Percentiles rank a stretch among this genome's conserved stretches.
phyloP scores from a whole-genome alignment of 2,797 vertebrate species.

The Macropus fuliginosus region DNA sequence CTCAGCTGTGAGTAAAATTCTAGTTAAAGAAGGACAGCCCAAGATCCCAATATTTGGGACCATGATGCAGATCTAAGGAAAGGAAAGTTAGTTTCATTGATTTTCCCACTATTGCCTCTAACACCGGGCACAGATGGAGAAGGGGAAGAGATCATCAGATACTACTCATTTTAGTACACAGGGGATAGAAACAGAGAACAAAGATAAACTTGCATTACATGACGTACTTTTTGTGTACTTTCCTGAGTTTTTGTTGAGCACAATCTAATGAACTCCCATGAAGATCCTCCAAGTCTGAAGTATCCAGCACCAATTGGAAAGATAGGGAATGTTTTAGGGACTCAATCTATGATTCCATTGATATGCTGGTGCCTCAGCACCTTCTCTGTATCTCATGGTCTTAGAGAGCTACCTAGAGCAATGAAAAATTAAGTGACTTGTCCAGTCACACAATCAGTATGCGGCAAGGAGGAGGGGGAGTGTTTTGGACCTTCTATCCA shows the following conservation, averaged over 20 bases:
- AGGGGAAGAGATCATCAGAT: background rate
- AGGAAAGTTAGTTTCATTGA: slow-evolving; percentile 31
- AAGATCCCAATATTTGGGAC: background rate
- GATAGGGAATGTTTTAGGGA: background rate
- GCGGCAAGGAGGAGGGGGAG: too few relatives aligned
- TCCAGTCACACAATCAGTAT: too few relatives aligned
- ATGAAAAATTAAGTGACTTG: too few relatives aligned
- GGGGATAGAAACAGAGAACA: background rate
- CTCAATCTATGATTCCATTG: background rate
- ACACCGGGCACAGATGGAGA: background rate
- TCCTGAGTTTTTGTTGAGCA: background rate
- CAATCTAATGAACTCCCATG: slow-evolving; percentile 18
- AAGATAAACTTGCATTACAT: background rate
- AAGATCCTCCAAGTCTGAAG: slow-evolving; percentile 36
- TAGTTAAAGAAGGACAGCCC: slow-evolving; percentile 28
- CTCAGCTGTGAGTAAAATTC: slow-evolving; percentile 25
- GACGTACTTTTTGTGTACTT: background rate
- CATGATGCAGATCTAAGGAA: background rate
- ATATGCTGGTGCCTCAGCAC: too few relatives aligned
- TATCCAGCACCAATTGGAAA: slow-evolving; percentile 14
- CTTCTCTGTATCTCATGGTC: too few relatives aligned
- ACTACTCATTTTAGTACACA: too few relatives aligned
- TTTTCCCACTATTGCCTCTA: slow-evolving; percentile 38
- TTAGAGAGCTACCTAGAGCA: too few relatives aligned
- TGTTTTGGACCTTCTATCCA: too few relatives aligned